A percentile compares a stretch with the other conserved stretches of the same genome.
These are phyloP conservation scores for Regulus satrapa DNA, from an alignment of 2,113 vertebrate species.

Conservation along the genomic window DNA sequence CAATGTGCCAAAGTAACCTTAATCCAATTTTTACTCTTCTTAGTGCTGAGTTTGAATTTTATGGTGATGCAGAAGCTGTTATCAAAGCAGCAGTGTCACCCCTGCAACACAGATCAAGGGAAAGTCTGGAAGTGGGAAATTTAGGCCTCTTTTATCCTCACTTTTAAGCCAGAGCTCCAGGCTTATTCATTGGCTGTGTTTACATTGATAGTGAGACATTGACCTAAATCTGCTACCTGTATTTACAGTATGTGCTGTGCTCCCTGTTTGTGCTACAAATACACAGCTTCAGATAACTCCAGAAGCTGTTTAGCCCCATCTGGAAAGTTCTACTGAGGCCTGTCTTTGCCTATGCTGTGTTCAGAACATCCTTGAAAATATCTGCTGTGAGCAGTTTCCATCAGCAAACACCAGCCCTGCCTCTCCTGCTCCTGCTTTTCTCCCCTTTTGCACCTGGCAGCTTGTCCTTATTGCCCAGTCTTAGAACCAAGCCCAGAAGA, in stretches of 20 bases:
- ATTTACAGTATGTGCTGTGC: background rate
- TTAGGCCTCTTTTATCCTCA: background rate
- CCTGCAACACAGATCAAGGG: background rate
- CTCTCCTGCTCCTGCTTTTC: background rate
- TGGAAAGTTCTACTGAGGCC: background rate
- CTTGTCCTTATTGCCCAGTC: background rate
- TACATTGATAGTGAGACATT: background rate
- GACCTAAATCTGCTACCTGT: background rate
- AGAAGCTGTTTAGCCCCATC: background rate
- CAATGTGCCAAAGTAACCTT: background rate
- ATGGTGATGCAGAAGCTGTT: background rate
- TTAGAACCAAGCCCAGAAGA: background rate
- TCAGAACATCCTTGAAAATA: background rate
- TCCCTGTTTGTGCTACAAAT: background rate
- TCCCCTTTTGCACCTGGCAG: background rate
- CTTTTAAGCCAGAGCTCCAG: background rate
- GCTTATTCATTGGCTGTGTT: fast-evolving
- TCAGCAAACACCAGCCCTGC: background rate
- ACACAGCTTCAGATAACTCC: background rate
- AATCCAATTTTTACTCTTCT: background rate
- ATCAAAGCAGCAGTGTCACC: background rate
- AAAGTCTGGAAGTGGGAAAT: background rate
- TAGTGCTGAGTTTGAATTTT: background rate
- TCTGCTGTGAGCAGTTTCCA: background rate
- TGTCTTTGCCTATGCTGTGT: fast-evolving